These are phyloP conservation scores for Protaetia brevitarsis DNA, from an alignment of 1,140 invertebrate genomes.

Conservation along the genomic window DNA sequence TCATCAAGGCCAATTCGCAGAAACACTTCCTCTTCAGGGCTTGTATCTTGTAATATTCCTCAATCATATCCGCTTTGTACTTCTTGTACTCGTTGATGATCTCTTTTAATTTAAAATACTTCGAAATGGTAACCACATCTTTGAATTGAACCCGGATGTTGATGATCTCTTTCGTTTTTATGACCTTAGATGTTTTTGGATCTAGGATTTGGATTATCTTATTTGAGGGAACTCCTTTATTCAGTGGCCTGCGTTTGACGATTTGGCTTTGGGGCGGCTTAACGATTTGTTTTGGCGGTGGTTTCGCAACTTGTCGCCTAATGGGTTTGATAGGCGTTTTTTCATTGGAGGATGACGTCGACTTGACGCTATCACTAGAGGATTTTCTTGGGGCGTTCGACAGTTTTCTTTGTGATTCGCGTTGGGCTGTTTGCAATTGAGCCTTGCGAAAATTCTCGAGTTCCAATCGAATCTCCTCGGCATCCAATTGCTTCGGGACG, in stretches of 20 bases:
- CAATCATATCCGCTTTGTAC: conserved; percentile 58
- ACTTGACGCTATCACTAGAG: conserved; percentile 26
- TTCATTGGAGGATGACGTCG: conserved; percentile 13
- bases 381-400: conserved; percentile 26
- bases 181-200: conserved; percentile 38
- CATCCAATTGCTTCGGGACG: conserved; percentile 49
- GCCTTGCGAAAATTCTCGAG: conserved; percentile 51
- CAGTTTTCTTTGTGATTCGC: conserved; percentile 1
- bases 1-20: conserved; percentile 60
- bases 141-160: conserved; percentile 20
- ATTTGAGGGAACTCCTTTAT: conserved; percentile 27
- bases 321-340: neutral
- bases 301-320: neutral
- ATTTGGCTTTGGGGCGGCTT: conserved; percentile 30
- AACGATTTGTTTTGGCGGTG: no score
- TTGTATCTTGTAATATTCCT: conserved; percentile 55
- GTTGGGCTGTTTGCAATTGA: conserved; percentile 44
- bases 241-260: conserved; percentile 25
- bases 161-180: conserved; percentile 29
- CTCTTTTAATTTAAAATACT: conserved; percentile 42
- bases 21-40: conserved; percentile 66
- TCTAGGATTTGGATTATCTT: conserved; percentile 47
- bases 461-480: conserved; percentile 52
- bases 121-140: conserved; percentile 33
- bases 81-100: conserved; percentile 53